These are phyloP conservation scores for Heptranchias perlo DNA, from an alignment of 2,113 vertebrate species.

Conservation along the genomic window DNA sequence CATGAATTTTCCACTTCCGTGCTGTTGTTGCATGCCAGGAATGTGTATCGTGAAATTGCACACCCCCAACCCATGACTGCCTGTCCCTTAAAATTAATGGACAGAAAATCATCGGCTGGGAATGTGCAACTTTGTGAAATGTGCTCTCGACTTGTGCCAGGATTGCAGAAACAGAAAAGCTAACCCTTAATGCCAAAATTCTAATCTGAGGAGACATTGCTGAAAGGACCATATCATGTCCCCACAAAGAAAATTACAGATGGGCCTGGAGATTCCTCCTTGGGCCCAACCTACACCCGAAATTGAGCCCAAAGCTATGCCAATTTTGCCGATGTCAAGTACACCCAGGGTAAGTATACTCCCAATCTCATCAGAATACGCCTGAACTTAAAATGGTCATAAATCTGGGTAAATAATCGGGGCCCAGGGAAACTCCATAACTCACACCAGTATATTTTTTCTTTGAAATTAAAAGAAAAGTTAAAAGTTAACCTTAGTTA, in stretches of 20 bases:
- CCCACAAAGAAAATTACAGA: not conserved
- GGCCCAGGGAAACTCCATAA: not conserved
- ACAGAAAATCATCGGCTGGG: not conserved
- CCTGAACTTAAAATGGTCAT: not conserved
- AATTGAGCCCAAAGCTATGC: not conserved
- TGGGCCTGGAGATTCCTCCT: not conserved
- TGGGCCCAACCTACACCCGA: not conserved
- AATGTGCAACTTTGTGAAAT: not conserved
- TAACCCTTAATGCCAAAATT: not conserved
- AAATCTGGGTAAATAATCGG: not conserved
- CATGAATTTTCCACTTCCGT: not conserved
- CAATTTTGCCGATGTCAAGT: not conserved
- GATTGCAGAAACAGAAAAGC: not conserved
- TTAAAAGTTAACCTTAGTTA: too few species aligned
- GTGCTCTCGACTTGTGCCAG: not conserved
- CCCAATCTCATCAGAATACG: not conserved
- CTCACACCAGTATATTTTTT: not conserved
- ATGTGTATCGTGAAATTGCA: not conserved
- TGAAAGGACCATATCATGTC: not conserved
- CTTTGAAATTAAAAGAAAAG: not conserved
- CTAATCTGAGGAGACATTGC: not conserved
- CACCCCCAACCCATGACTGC: not conserved
- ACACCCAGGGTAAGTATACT: not conserved
- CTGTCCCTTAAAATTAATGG: not conserved
- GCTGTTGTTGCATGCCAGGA: not conserved